Conservation (phyloP, 2,797 vertebrate species). For the Borostomias antarcticus region DNA sequence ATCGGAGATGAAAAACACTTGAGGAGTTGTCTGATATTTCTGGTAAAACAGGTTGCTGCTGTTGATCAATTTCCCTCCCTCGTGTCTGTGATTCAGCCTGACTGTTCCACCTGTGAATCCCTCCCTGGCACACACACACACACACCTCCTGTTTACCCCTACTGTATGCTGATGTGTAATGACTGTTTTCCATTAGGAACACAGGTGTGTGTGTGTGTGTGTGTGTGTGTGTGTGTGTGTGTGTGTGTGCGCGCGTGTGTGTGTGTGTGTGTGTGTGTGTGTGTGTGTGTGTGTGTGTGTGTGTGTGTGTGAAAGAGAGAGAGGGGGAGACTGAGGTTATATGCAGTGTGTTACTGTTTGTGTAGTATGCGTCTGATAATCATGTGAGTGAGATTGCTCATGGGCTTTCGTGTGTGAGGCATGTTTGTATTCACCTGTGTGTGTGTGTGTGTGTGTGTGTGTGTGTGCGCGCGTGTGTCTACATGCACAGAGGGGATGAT, state of each 20-base stretch:
- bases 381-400: too few species aligned
- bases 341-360: neutral
- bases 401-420: too few species aligned
- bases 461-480: neutral
- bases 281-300: neutral
- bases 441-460: neutral
- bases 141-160: neutral
- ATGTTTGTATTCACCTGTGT: too few species aligned
- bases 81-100: slow-evolving; percentile 37
- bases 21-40: slow-evolving; percentile 59
- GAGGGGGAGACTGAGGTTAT: neutral
- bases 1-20: slow-evolving; percentile 47
- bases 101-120: neutral
- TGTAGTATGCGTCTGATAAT: too few species aligned
- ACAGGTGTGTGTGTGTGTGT: neutral
- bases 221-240: neutral
- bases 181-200: neutral
- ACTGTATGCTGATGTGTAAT: neutral
- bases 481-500: neutral
- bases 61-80: slow-evolving; percentile 44
- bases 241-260: neutral
- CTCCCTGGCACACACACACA: neutral
- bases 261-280: neutral
- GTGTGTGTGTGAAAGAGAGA: neutral
- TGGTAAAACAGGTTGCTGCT: slow-evolving; percentile 76